Evolutionary conservation across 2,888 invertebrate genomes (phyloP), one percentile per base, ranked within the genome.

Genomic region (Rhopalosiphum nymphaeae): DNA sequence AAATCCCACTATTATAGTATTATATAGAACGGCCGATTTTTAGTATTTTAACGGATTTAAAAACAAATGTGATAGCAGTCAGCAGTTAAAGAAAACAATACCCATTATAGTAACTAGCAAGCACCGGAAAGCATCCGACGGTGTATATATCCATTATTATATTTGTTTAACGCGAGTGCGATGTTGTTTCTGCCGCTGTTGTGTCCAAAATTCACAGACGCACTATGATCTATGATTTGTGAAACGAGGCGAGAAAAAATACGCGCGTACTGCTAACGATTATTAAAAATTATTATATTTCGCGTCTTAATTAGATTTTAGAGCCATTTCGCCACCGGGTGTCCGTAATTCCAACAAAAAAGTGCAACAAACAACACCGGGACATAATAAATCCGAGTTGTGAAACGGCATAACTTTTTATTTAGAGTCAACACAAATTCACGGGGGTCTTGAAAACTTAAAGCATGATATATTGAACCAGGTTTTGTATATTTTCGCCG

Each of bases 371-470:
- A 93, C 93, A 89, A 90, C 89, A 89, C 90, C 93, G 93, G 93
- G 93, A 93, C 93, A 90, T 93, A 93, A 93, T 93, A 93, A 93
- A 93, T 93, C 93, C 93, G 93, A 85, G 93, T 89, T 57, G 89
- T 89, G 88, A 93, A 93, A 93, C 90, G 93, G 93, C 93, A 93
- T 93, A 93, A 93, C 93, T 93, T 93, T 93, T 93, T 93, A 90
- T 93, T 93, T 90, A 90, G 85, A 90, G 57, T 90, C 93, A 93
- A 85, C 93, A 85, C 93, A 85, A 93, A 93, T 85, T 90, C 93
- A 85, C 93, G 93, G 93, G 93, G 93, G 93, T 93, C 93, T 93
- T 93, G 93, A 93, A 90, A 93, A 93, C 93, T 93, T 93, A 93
- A 93, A 93, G 93, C 89, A 93, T 93, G 93, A 93, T 93, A 93